phyloP scores from a whole-genome alignment of 2,888 invertebrate genomes.

The Conistra vaccinii region DNA sequence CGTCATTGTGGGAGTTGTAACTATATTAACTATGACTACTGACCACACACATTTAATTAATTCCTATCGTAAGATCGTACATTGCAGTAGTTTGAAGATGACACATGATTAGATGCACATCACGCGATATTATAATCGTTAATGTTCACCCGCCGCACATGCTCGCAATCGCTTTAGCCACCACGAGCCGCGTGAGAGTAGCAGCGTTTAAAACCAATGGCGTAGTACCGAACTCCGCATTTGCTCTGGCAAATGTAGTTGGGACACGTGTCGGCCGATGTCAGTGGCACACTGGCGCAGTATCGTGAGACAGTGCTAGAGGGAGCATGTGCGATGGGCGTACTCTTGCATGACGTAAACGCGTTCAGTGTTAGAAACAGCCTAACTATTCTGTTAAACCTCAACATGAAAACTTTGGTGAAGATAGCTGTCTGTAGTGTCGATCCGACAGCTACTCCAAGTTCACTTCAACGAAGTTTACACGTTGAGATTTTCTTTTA shows the following conservation, averaged over 20 bases:
- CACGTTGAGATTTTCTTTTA: neutral
- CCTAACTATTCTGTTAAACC: neutral
- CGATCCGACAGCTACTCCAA: neutral
- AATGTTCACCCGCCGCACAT: neutral
- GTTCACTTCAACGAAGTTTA: neutral
- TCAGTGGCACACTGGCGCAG: neutral
- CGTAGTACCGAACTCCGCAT: neutral
- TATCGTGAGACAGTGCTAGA: neutral
- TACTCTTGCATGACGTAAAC: slow-evolving; percentile 5
- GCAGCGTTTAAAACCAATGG: neutral
- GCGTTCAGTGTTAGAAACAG: slow-evolving; percentile 4
- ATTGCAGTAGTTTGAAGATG: slow-evolving; percentile 25
- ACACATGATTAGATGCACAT: slow-evolving; percentile 13
- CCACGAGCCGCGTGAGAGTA: neutral
- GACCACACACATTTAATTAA: slow-evolving; percentile 23
- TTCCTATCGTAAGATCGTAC: slow-evolving; percentile 22
- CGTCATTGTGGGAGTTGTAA: neutral
- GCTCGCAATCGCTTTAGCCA: neutral
- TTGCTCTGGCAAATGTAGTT: no score
- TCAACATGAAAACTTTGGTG: neutral
- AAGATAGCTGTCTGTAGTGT: neutral
- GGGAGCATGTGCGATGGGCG: neutral
- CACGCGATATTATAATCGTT: neutral
- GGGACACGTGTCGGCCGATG: neutral
- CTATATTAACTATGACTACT: slow-evolving; percentile 16